phyloP scores from a whole-genome alignment of 2,888 invertebrate species.

The Bimastos eiseni region DNA sequence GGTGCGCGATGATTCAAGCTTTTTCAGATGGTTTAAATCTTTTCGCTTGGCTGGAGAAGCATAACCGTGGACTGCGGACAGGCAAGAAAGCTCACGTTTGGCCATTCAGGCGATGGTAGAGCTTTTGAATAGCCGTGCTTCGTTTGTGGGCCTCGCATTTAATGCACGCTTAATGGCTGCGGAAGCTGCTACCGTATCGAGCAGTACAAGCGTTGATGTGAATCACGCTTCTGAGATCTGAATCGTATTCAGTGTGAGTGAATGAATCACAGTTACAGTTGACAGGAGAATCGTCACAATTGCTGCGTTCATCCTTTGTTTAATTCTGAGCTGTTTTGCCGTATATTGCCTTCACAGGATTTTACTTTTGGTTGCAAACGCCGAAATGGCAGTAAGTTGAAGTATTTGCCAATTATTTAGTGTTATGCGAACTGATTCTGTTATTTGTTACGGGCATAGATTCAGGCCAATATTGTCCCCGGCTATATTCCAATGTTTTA shows the following conservation, averaged over 20 bases:
- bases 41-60: neutral
- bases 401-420: neutral
- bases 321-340: neutral
- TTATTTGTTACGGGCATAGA: neutral
- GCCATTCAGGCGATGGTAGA: neutral
- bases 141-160: neutral
- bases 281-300: neutral
- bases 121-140: neutral
- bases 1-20: neutral
- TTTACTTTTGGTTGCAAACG: neutral
- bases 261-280: neutral
- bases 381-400: neutral
- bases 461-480: neutral
- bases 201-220: neutral
- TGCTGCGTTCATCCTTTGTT: neutral
- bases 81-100: neutral
- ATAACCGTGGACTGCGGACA: neutral
- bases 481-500: neutral
- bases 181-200: neutral
- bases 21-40: neutral
- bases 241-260: neutral
- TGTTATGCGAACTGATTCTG: no score
- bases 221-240: neutral
- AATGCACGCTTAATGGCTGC: neutral
- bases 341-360: neutral